Evolutionary conservation across 2,888 invertebrate species (phyloP), one percentile per base, ranked within the genome.

Genomic region (Parapristionchus giblindavisi): DNA sequence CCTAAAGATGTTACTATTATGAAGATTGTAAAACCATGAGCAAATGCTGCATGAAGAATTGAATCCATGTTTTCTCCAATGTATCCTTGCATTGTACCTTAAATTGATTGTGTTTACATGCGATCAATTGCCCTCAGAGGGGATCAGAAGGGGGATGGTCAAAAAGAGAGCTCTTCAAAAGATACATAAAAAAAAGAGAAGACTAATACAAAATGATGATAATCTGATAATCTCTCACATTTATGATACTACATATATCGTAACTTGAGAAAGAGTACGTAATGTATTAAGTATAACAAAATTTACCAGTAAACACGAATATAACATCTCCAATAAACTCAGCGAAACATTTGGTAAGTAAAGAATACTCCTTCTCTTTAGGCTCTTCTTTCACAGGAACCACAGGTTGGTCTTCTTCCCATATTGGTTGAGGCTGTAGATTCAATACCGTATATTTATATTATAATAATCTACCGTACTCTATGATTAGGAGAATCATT

Each of bases 1-100:
- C 85, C 85, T 51, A 85, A 66, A 2, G 79, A 76, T 0, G 82
- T 77, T n/a, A 78, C 83, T 17, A 85, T 76, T 36, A 85, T 73
- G 76, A 83, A 84, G 48, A 85, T 85, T 11, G 83, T 79, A 61
- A 85, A 75, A 48, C 85, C 85, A 74, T 85, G 85, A 21, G 82
- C 80, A 60, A 84, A 76, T 3, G 85, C 84, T 2, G 84, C 83
- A 61, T 79, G 80, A 5, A 80, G 54, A 11, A 78, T 77, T 21
- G 77, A 78, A 58, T 80, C 81, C 43, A 76, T 77, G 29, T 32
- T 68, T 21, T 17, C 14, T 14, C 38, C 38, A 24, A 68, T 52
- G 68, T 68, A 68, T 17, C 79, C 82, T 68, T 83, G 83, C 82
- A 82, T 83, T 5, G 81, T 78, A 6, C 83, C 83, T 79, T 60